Conservation (phyloP, 1,140 invertebrate species). For the Pseudomyrmex cubaensis region DNA sequence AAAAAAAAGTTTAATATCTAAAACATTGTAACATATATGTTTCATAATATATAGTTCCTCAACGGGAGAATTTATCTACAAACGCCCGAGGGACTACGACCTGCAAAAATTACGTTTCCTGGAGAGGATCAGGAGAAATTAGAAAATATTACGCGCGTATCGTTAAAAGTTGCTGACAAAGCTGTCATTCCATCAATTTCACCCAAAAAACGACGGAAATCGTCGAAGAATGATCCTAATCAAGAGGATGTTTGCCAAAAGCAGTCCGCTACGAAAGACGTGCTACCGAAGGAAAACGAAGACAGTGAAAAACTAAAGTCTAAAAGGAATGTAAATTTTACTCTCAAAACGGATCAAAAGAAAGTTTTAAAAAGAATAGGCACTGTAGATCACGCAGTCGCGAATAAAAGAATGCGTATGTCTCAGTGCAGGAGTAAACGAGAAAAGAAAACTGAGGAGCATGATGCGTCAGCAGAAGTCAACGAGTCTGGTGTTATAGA, state of each 20-base stretch:
- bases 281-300: conserved; percentile 79
- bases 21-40: background rate
- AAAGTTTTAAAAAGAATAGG: conserved; percentile 69
- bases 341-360: conserved; percentile 76
- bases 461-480: conserved; percentile 62
- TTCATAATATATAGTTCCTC: conserved; percentile 87
- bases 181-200: conserved; percentile 68
- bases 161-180: conserved; percentile 81
- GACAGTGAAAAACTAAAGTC: conserved; percentile 76
- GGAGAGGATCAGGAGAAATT: conserved; percentile 81
- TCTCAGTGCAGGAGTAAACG: conserved; percentile 76
- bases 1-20: background rate
- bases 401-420: conserved; percentile 63
- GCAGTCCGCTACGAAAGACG: conserved; percentile 73
- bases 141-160: conserved; percentile 82
- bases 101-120: conserved; percentile 88
- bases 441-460: conserved; percentile 78
- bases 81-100: conserved; percentile 88
- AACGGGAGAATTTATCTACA: conserved; percentile 91
- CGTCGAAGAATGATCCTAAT: conserved; percentile 79
- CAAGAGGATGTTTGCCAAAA: conserved; percentile 75
- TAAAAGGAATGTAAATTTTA: conserved; percentile 75
- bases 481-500: conserved; percentile 3
- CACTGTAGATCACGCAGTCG: conserved; percentile 31
- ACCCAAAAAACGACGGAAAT: conserved; percentile 77